Conservation (phyloP, 2,888 invertebrate genomes). For the Agapetus fuscipes region DNA sequence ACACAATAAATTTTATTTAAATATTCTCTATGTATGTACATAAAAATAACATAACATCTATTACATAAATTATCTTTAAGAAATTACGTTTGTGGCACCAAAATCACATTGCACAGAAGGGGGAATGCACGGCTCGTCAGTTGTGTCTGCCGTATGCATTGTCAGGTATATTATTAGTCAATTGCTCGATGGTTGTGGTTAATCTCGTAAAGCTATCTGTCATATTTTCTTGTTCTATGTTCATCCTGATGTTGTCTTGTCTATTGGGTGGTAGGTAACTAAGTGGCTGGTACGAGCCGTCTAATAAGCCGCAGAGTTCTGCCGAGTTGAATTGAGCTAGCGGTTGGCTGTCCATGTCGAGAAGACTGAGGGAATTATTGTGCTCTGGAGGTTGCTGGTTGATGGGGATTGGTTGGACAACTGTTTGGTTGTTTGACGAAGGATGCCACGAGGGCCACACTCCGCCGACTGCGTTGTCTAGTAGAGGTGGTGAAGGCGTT, state of each 20-base stretch:
- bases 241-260: slow-evolving; percentile 9
- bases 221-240: slow-evolving; percentile 33
- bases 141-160: slow-evolving; percentile 5
- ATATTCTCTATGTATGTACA: too few relatives aligned
- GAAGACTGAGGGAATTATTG: slow-evolving; percentile 7
- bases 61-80: too few relatives aligned
- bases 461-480: slow-evolving; percentile 15
- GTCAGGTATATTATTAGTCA: slow-evolving; percentile 5
- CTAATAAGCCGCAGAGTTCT: slow-evolving; percentile 40
- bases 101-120: background rate
- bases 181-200: slow-evolving; percentile 30
- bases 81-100: too few relatives aligned
- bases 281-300: slow-evolving; percentile 18
- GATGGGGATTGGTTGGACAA: background rate
- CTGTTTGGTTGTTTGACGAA: background rate
- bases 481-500: slow-evolving; percentile 16
- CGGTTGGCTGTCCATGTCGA: slow-evolving; percentile 22
- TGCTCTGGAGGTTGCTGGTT: slow-evolving; percentile 8
- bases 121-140: background rate
- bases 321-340: slow-evolving; percentile 37
- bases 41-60: too few relatives aligned
- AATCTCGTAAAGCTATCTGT: slow-evolving; percentile 47
- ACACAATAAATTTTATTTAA: too few relatives aligned
- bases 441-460: slow-evolving; percentile 17
- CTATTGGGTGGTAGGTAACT: slow-evolving; percentile 1